These are phyloP conservation scores for Wasmannia auropunctata DNA, from an alignment of 1,140 invertebrate species.

Conservation along the genomic window DNA sequence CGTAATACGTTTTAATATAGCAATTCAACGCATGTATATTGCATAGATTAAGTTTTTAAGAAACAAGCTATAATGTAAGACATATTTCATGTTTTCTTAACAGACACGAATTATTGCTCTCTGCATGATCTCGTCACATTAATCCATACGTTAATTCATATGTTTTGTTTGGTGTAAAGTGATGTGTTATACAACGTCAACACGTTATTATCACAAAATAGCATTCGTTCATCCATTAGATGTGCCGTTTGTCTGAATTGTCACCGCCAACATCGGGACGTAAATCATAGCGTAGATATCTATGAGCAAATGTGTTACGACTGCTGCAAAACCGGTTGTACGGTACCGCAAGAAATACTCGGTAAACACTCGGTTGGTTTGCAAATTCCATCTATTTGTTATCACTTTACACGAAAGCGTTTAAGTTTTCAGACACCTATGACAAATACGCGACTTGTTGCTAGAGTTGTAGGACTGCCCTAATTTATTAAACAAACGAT, in stretches of 20 bases:
- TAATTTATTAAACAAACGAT: slow-evolving; percentile 1
- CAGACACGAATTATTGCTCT: background rate
- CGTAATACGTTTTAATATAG: background rate
- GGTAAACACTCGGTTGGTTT: slow-evolving; percentile 1
- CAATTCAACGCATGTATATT: background rate
- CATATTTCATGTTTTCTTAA: background rate
- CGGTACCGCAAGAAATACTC: background rate
- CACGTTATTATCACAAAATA: background rate
- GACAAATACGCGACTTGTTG: slow-evolving; percentile 18
- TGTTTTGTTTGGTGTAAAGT: background rate
- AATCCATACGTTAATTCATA: background rate
- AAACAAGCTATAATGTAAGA: background rate
- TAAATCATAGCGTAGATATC: slow-evolving; percentile 4
- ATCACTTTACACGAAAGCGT: background rate
- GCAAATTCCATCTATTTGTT: slow-evolving; percentile 6
- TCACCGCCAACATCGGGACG: background rate
- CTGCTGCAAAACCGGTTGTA: background rate
- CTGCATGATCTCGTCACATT: background rate
- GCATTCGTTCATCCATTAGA: slow-evolving; percentile 1
- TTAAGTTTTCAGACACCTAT: background rate
- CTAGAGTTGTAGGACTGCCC: background rate
- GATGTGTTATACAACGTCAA: background rate
- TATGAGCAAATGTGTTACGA: slow-evolving; percentile 14
- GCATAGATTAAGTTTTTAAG: slow-evolving; percentile 1
- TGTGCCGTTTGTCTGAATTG: slow-evolving; percentile 16